phyloP scores from a whole-genome alignment of 30 jellyfish, hydroid and myxozoan species.

The Pelagia noctiluca region DNA sequence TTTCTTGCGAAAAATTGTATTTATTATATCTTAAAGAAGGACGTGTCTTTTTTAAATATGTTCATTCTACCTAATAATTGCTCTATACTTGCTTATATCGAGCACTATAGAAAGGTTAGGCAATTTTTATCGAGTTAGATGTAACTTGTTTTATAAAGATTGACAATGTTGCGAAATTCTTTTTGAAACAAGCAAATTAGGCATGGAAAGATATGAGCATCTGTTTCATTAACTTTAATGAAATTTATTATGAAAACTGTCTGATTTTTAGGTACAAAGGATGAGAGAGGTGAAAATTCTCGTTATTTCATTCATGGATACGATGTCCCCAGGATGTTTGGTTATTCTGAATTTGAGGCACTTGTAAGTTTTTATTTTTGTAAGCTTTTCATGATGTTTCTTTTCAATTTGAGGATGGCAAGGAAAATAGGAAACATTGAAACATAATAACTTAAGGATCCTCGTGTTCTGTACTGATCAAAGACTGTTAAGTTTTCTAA shows the following conservation, averaged over 20 bases:
- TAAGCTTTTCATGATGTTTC: too few relatives aligned
- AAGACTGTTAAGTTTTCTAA: conserved; percentile 53
- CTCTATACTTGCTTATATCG: too few relatives aligned
- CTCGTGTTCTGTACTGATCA: conserved; percentile 39
- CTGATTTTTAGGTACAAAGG: conserved; percentile 58
- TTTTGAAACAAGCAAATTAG: too few relatives aligned
- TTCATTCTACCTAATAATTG: background rate
- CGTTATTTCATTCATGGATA: conserved; percentile 95
- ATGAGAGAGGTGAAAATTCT: conserved; percentile 62
- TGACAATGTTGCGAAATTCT: too few relatives aligned
- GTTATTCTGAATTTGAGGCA: conserved; percentile 79
- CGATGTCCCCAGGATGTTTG: conserved; percentile 97
- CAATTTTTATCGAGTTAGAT: too few relatives aligned
- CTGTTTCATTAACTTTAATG: too few relatives aligned
- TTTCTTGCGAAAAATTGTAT: background rate
- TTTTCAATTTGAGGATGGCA: too few relatives aligned
- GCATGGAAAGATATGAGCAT: too few relatives aligned
- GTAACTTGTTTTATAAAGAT: too few relatives aligned
- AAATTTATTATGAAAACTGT: too few relatives aligned
- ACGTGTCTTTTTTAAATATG: background rate
- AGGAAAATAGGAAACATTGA: background rate
- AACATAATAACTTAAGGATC: background rate
- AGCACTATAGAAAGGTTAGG: too few relatives aligned
- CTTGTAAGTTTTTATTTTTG: conserved; percentile 66
- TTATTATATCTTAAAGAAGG: background rate